Conservation (phyloP, 1,140 invertebrate species). For the Cotesia typhae region DNA sequence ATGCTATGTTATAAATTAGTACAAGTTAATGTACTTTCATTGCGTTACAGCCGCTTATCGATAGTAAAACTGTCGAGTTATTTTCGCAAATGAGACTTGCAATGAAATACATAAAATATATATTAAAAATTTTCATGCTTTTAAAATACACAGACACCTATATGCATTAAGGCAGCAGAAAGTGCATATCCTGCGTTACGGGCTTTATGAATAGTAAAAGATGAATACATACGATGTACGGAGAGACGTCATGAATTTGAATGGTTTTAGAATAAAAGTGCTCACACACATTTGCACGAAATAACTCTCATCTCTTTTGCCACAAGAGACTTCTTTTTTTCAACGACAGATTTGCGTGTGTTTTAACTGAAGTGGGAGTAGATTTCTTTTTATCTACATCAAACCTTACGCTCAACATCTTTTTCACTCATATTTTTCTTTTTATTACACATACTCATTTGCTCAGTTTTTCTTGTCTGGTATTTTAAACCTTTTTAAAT, state of each 20-base stretch:
- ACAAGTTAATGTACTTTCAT: too few relatives aligned
- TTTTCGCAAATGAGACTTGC: too few relatives aligned
- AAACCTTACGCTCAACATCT: constrained; percentile 1
- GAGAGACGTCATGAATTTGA: background rate
- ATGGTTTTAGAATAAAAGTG: constrained; percentile 5
- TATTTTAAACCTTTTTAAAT: background rate
- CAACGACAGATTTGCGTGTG: constrained; percentile 1
- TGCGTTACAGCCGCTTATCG: too few relatives aligned
- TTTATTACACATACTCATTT: background rate
- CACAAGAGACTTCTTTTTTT: constrained; percentile 11
- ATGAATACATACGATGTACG: background rate
- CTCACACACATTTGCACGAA: background rate
- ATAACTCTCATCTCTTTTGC: constrained; percentile 18
- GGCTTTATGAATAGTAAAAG: background rate
- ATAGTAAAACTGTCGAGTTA: too few relatives aligned
- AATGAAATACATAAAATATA: too few relatives aligned
- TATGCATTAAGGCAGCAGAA: background rate
- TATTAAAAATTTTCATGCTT: too few relatives aligned
- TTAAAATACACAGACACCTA: too few relatives aligned
- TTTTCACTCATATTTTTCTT: constrained; percentile 11
- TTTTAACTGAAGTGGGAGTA: constrained; percentile 7
- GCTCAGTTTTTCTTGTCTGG: background rate
- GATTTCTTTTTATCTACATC: constrained; percentile 10
- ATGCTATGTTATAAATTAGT: too few relatives aligned
- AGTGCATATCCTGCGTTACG: background rate